These are phyloP conservation scores for Alaudala cheleensis DNA, from an alignment of 2,113 vertebrate species.

Conservation along the genomic window DNA sequence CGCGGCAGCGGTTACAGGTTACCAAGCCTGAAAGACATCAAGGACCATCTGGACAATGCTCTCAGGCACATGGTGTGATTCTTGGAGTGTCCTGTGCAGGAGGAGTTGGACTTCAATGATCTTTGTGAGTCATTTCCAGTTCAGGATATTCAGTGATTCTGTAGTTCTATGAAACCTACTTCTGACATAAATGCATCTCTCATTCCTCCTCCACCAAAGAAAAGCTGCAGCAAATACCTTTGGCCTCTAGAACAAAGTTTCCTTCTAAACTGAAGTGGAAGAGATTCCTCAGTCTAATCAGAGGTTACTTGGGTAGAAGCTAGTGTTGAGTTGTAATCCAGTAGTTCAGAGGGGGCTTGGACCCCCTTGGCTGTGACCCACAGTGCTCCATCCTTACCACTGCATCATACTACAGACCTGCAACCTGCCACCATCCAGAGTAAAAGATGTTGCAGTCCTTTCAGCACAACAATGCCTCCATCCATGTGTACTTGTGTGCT, in stretches of 20 bases:
- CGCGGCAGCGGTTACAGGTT: background rate
- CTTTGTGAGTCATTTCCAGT: background rate
- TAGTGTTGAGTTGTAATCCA: background rate
- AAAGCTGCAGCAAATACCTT: background rate
- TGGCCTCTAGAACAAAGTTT: background rate
- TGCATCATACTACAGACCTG: background rate
- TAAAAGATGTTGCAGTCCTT: background rate
- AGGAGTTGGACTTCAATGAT: background rate
- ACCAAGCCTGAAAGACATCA: background rate
- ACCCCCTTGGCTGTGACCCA: background rate
- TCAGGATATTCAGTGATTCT: background rate
- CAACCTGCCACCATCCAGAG: background rate
- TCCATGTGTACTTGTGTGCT: background rate
- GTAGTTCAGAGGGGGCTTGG: background rate
- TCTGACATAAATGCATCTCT: background rate
- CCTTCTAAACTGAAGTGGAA: background rate
- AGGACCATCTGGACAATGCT: background rate
- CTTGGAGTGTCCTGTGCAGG: background rate
- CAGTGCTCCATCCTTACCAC: background rate
- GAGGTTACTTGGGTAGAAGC: background rate
- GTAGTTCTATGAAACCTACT: background rate
- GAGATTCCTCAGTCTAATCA: background rate
- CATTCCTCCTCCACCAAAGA: background rate
- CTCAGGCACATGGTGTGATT: background rate
- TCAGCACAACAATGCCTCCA: rapidly evolving